Conservation (phyloP, 1,140 invertebrate species). For the Atta colombica region DNA sequence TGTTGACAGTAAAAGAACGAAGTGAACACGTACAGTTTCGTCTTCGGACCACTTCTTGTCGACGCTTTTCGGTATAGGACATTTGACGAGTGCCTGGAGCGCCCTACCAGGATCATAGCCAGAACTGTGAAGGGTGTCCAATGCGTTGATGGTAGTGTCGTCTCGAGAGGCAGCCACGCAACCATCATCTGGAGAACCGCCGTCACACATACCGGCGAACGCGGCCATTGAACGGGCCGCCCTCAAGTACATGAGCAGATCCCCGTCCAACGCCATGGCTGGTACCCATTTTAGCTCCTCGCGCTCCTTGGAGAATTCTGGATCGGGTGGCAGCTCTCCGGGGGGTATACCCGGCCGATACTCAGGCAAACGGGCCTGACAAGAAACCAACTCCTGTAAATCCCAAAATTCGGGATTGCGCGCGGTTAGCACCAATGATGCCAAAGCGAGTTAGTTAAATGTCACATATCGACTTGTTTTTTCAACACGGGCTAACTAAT, state of each 20-base stretch:
- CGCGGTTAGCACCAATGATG: slow-evolving; percentile 85
- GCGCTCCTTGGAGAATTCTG: slow-evolving; percentile 91
- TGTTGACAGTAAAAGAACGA: slow-evolving; percentile 31
- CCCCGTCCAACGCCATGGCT: slow-evolving; percentile 95
- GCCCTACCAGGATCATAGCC: slow-evolving; percentile 98
- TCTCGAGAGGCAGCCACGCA: slow-evolving; percentile 98
- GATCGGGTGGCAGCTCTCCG: slow-evolving; percentile 90
- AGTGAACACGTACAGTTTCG: slow-evolving; percentile 91
- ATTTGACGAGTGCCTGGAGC: slow-evolving; percentile 98
- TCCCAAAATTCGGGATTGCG: slow-evolving; percentile 84
- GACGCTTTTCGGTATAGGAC: slow-evolving; percentile 97
- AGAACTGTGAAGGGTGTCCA: slow-evolving; percentile 97
- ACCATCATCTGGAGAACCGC: slow-evolving; percentile 98
- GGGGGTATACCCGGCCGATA: slow-evolving; percentile 91
- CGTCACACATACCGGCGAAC: slow-evolving; percentile 99
- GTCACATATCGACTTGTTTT: slow-evolving; percentile 78
- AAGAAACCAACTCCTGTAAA: slow-evolving; percentile 87
- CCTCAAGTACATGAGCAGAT: slow-evolving; percentile 98
- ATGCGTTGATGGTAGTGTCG: slow-evolving; percentile 98
- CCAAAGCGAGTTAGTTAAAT: slow-evolving; percentile 82
- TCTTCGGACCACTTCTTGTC: slow-evolving; percentile 99
- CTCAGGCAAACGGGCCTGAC: slow-evolving; percentile 93
- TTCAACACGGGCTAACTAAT: slow-evolving; percentile 17
- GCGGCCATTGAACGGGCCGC: slow-evolving; percentile 98
- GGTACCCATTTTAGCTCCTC: slow-evolving; percentile 98